Conservation (phyloP, 2,888 invertebrate genomes). For the Pasiphila rectangulata region DNA sequence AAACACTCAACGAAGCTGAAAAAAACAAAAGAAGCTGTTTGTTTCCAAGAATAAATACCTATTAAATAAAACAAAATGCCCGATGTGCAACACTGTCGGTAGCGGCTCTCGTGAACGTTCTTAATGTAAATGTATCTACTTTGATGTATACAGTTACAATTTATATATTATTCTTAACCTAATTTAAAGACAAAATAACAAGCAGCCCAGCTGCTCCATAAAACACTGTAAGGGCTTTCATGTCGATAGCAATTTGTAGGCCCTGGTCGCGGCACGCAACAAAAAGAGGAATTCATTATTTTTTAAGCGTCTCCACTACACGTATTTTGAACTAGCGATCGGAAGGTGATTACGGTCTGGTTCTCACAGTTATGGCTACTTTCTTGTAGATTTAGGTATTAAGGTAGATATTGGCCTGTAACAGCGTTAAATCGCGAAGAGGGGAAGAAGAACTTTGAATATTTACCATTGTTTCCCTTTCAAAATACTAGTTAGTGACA, state of each 20-base stretch:
- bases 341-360: constrained; percentile 23
- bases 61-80: too few species aligned
- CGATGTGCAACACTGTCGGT: too few species aligned
- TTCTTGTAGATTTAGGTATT: not conserved
- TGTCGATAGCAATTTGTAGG: constrained; percentile 53
- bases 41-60: too few species aligned
- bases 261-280: constrained; percentile 46
- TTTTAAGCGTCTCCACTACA: constrained; percentile 30
- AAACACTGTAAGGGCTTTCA: constrained; percentile 37
- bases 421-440: not conserved
- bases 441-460: not conserved
- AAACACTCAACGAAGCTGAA: too few species aligned
- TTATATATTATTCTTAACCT: too few species aligned
- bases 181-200: too few species aligned
- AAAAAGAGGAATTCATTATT: constrained; percentile 36
- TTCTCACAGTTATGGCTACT: not conserved
- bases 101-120: too few species aligned
- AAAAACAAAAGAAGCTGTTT: too few species aligned
- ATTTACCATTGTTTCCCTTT: too few species aligned
- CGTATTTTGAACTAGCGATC: constrained; percentile 20
- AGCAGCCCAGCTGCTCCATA: constrained; percentile 4
- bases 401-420: not conserved
- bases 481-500: too few species aligned
- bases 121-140: too few species aligned
- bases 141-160: too few species aligned